Evolutionary conservation across 2,888 invertebrate genomes (phyloP).

Genomic region (Acronicta aceris): DNA sequence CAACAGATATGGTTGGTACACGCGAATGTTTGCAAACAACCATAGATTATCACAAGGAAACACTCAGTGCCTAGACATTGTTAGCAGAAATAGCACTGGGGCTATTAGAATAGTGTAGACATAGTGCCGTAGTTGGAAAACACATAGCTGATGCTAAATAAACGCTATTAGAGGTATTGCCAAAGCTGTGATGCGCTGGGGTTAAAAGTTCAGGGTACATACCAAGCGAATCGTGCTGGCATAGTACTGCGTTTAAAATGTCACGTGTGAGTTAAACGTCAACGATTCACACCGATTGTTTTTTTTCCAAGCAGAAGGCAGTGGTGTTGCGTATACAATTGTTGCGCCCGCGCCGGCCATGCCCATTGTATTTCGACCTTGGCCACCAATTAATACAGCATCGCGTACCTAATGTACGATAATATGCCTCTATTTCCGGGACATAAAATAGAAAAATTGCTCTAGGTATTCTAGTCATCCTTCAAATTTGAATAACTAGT

Average conservation of each 20-base stretch:
- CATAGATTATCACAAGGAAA: slow-evolving; percentile 24
- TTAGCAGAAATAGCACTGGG: slow-evolving; percentile 1
- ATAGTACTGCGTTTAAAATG: slow-evolving; percentile 43
- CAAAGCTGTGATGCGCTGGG: slow-evolving; percentile 40
- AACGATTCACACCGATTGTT: slow-evolving; percentile 42
- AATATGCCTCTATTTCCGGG: slow-evolving; percentile 65
- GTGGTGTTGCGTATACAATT: slow-evolving; percentile 51
- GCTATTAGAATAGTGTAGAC: slow-evolving; percentile 1
- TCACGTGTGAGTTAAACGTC: slow-evolving; percentile 44
- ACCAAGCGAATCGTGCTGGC: slow-evolving; percentile 33
- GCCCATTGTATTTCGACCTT: slow-evolving; percentile 68
- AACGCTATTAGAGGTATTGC: slow-evolving; percentile 37
- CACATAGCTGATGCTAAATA: slow-evolving; percentile 13
- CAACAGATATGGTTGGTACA: slow-evolving; percentile 2
- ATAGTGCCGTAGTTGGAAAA: slow-evolving; percentile 29
- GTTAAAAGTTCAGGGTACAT: slow-evolving; percentile 55
- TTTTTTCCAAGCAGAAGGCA: slow-evolving; percentile 46
- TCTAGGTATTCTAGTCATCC: slow-evolving; percentile 23
- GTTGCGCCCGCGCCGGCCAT: slow-evolving; percentile 42
- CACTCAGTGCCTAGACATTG: slow-evolving; percentile 18
- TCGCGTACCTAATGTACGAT: slow-evolving; percentile 62
- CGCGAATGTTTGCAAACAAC: slow-evolving; percentile 23
- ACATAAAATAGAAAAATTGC: slow-evolving; percentile 56
- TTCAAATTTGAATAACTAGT: slow-evolving; percentile 1
- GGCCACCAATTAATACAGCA: slow-evolving; percentile 67